Percentiles rank a stretch among this genome's conserved stretches.
phyloP scores from a whole-genome alignment of 2,797 vertebrate species.

The Petrocephalus sullivani region DNA sequence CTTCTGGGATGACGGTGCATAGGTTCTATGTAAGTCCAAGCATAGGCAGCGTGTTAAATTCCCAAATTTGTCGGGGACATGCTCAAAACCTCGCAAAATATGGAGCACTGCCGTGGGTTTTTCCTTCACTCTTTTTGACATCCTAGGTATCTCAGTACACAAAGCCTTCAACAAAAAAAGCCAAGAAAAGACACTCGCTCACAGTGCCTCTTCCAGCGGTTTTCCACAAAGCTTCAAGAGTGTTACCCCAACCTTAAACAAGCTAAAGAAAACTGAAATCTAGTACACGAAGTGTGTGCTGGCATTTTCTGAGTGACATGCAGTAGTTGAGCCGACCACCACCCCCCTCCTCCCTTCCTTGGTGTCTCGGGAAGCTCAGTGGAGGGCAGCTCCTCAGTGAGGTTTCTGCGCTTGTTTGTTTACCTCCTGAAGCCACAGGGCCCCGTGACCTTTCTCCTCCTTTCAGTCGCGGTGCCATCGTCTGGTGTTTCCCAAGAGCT shows the following conservation, averaged over 20 bases:
- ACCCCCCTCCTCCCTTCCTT: not conserved
- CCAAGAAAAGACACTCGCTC: not conserved
- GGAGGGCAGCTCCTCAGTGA: not conserved
- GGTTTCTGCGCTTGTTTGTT: not conserved
- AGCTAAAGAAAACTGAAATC: not conserved
- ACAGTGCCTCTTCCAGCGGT: too few relatives aligned
- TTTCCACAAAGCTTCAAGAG: not conserved
- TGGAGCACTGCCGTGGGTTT: not conserved
- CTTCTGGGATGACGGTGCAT: not conserved
- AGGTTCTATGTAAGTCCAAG: not conserved
- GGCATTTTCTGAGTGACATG: not conserved
- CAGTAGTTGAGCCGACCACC: not conserved
- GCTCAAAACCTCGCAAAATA: not conserved
- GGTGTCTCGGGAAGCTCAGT: not conserved
- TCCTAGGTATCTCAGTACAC: not conserved
- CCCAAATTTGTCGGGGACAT: not conserved
- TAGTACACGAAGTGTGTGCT: not conserved
- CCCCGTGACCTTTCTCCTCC: not conserved
- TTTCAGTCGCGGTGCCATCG: not conserved
- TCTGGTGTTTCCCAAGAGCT: not conserved
- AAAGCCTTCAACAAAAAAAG: not conserved
- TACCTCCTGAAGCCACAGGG: not conserved
- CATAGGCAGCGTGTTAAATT: not conserved
- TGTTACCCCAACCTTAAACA: not conserved
- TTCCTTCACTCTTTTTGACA: not conserved